A percentile compares a stretch with the other conserved stretches of the same genome.
phyloP scores from a whole-genome alignment of 2,797 vertebrate genomes.

The Urophycis tenuis region DNA sequence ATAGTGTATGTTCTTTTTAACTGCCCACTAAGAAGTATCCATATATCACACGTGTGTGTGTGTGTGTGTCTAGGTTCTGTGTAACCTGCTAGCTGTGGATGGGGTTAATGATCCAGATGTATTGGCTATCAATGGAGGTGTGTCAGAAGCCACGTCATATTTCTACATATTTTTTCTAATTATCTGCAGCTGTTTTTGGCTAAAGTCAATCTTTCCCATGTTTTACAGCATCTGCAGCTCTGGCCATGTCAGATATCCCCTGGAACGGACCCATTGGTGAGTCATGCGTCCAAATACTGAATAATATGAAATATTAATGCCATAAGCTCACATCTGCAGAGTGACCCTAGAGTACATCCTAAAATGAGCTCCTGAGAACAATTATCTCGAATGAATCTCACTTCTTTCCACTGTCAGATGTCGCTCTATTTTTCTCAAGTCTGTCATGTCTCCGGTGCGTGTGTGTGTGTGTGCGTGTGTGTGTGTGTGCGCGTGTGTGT shows the following conservation, averaged over 20 bases:
- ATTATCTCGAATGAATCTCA: not conserved
- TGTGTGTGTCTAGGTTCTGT: conserved; percentile 62
- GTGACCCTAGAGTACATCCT: not conserved
- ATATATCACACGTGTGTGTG: not conserved
- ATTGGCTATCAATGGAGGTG: conserved; percentile 95
- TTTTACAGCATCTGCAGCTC: conserved; percentile 84
- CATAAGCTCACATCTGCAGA: not conserved
- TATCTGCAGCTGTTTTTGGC: not conserved
- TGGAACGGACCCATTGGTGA: conserved; percentile 95
- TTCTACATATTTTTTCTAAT: conserved; percentile 2
- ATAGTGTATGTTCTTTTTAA: not conserved
- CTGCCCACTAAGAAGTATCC: not conserved
- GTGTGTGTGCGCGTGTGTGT: too few species aligned
- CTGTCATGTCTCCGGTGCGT: not conserved
- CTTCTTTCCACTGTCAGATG: not conserved
- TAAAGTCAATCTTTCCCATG: conserved; percentile 21
- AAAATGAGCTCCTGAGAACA: not conserved
- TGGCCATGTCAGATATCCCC: conserved; percentile 93
- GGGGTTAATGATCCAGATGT: conserved; percentile 91
- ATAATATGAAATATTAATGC: not conserved
- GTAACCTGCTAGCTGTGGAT: conserved; percentile 95
- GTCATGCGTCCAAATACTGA: conserved; percentile 23
- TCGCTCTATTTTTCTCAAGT: not conserved
- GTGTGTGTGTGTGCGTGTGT: too few species aligned
- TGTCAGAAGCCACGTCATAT: conserved; percentile 17